Conservation (phyloP, 2,888 invertebrate genomes). For the Adela reaumurella region DNA sequence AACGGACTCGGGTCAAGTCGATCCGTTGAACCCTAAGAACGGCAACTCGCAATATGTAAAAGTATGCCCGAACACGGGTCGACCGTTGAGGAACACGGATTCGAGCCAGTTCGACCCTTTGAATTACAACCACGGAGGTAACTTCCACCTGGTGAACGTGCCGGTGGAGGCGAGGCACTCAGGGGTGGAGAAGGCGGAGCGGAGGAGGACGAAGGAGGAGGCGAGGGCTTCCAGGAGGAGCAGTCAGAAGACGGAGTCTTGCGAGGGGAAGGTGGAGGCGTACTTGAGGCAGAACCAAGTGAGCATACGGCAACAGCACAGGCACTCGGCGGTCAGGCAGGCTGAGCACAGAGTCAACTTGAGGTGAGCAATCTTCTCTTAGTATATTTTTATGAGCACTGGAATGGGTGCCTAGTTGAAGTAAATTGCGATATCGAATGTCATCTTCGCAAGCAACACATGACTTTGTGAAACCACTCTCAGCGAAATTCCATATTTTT, state of each 20-base stretch:
- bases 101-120: conserved; percentile 63
- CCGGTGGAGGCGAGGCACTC: conserved; percentile 25
- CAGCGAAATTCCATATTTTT: too few relatives aligned
- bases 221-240: conserved; percentile 3
- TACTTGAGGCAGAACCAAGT: conserved; percentile 48
- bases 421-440: too few relatives aligned
- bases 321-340: conserved; percentile 42
- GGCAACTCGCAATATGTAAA: conserved; percentile 9
- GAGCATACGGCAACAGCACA: conserved; percentile 45
- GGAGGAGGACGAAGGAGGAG: conserved; percentile 5
- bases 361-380: too few relatives aligned
- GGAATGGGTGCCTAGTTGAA: too few relatives aligned
- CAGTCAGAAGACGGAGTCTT: conserved; percentile 14
- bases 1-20: conserved; percentile 3
- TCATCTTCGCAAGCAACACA: too few relatives aligned
- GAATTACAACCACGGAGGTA: conserved; percentile 57
- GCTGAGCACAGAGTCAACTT: conserved; percentile 49
- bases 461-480: too few relatives aligned
- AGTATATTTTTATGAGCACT: too few relatives aligned
- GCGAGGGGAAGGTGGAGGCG: conserved; percentile 45
- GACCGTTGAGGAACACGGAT: conserved; percentile 21
- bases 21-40: conserved; percentile 8
- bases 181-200: conserved; percentile 2
- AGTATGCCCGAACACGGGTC: conserved; percentile 19
- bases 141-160: conserved; percentile 28